Evolutionary conservation across 2,113 vertebrate genomes (phyloP).

Genomic region (Canis aureus): DNA sequence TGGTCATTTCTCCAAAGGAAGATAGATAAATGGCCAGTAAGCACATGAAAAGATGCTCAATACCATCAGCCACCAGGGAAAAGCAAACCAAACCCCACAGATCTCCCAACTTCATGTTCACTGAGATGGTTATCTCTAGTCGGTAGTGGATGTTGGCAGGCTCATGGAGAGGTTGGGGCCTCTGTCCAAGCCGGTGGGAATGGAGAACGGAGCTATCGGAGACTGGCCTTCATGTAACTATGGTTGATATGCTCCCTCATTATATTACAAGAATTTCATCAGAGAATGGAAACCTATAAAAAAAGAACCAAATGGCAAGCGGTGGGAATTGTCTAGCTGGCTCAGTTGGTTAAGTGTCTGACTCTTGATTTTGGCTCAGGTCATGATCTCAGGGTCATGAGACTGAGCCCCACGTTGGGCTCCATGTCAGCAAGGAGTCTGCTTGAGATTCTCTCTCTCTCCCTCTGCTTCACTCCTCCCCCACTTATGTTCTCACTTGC

Average conservation of each 20-base stretch:
- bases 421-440: too few relatives aligned
- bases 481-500: too few relatives aligned
- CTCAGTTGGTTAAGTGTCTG: too few relatives aligned
- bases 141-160: fast-evolving
- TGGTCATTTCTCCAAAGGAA: background rate
- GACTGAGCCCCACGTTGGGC: too few relatives aligned
- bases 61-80: background rate
- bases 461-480: too few relatives aligned
- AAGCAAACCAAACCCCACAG: background rate
- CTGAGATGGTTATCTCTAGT: fast-evolving
- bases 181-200: too few relatives aligned
- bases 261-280: too few relatives aligned
- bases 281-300: background rate
- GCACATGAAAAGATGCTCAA: background rate
- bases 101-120: background rate
- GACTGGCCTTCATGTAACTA: background rate
- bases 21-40: background rate
- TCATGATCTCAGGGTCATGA: too few relatives aligned
- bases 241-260: background rate
- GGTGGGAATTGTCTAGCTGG: too few relatives aligned
- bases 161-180: background rate
- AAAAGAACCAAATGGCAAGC: background rate
- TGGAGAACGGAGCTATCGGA: background rate
- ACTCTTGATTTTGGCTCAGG: too few relatives aligned
- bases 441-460: too few relatives aligned